Evolutionary conservation across 2,888 invertebrate species (phyloP).

Genomic region (Stegana nigrithorax): DNA sequence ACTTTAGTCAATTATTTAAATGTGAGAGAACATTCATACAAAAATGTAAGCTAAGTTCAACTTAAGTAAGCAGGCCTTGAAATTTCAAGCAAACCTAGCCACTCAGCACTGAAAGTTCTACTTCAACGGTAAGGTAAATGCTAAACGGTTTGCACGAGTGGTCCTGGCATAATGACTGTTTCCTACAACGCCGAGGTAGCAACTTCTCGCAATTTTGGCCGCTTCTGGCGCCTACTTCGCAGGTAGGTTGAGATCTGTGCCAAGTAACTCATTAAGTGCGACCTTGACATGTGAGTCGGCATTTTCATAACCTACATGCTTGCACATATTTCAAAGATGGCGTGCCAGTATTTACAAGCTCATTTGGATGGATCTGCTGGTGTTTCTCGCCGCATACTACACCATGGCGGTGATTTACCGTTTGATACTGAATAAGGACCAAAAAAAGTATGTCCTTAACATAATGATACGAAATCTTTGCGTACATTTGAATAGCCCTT

Average conservation of each 20-base stretch:
- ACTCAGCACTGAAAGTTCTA: background rate
- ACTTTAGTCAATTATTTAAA: no score
- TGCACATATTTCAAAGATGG: constrained; percentile 87
- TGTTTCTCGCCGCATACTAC: constrained; percentile 84
- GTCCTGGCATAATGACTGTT: constrained; percentile 57
- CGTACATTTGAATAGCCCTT: no score
- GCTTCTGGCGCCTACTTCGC: constrained; percentile 53
- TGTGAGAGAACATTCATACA: no score
- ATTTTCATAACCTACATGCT: background rate
- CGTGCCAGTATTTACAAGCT: constrained; percentile 93
- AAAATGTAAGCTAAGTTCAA: no score
- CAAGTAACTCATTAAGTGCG: background rate
- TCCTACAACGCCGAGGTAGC: constrained; percentile 62
- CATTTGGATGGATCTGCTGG: constrained; percentile 86
- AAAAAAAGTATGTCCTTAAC: constrained; percentile 39
- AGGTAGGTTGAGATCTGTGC: constrained; percentile 39
- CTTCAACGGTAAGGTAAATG: no score
- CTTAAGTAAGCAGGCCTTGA: no score
- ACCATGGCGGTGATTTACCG: constrained; percentile 54
- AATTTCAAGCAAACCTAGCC: background rate
- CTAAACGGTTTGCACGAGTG: no score
- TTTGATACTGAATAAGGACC: constrained; percentile 13
- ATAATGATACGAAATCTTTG: background rate
- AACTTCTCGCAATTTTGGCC: constrained; percentile 54
- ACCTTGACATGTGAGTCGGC: background rate